phyloP scores from a whole-genome alignment of 1,140 invertebrate genomes.

The Spodoptera litura region DNA sequence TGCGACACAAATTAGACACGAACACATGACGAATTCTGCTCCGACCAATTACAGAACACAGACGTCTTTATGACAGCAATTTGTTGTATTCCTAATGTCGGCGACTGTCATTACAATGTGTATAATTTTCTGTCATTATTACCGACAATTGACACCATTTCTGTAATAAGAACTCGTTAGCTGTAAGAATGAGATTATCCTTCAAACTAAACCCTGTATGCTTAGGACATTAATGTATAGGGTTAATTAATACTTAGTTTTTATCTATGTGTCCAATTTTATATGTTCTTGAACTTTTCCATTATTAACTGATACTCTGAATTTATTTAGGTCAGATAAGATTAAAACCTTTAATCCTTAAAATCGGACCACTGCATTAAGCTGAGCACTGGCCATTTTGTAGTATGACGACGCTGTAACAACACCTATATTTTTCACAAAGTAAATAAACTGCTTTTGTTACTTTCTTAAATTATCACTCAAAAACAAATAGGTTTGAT shows the following conservation, averaged over 20 bases:
- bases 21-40: slow-evolving; percentile 27
- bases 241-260: background rate
- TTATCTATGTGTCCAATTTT: background rate
- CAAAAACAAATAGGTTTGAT: no score
- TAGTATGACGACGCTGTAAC: no score
- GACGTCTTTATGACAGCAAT: slow-evolving; percentile 29
- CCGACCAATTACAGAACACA: slow-evolving; percentile 32
- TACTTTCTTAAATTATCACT: no score
- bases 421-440: no score
- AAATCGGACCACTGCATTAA: no score
- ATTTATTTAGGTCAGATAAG: no score
- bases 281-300: no score
- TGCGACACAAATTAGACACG: slow-evolving; percentile 5
- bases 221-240: background rate
- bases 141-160: slow-evolving; percentile 32
- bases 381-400: no score
- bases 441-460: no score
- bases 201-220: slow-evolving; percentile 2
- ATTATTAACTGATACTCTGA: no score
- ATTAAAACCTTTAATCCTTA: no score
- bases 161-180: slow-evolving; percentile 27
- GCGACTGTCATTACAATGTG: slow-evolving; percentile 31
- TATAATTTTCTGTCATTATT: slow-evolving; percentile 30
- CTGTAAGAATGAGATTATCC: slow-evolving; percentile 34
- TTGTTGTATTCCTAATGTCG: slow-evolving; percentile 33